These are phyloP conservation scores for Laticauda colubrina DNA, from an alignment of 2,113 vertebrate species.

Conservation along the genomic window DNA sequence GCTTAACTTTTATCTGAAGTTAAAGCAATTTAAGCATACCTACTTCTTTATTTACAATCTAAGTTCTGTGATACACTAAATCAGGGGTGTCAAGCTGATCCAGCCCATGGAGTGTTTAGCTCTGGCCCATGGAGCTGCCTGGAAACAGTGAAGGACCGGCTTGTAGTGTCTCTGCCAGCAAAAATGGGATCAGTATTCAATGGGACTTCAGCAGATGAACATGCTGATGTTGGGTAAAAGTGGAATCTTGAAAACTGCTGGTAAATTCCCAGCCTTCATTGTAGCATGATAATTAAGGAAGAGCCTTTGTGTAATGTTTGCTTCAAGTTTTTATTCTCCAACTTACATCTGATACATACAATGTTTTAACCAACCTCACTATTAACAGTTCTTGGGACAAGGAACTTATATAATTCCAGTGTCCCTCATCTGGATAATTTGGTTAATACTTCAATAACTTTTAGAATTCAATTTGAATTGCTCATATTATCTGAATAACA, in stretches of 20 bases:
- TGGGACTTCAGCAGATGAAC: neutral
- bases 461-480: neutral
- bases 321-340: neutral
- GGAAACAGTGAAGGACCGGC: no score
- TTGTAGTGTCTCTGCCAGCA: no score
- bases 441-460: neutral
- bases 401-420: neutral
- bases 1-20: neutral
- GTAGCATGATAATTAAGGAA: neutral
- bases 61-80: neutral
- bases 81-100: no score
- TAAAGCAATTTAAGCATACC: neutral
- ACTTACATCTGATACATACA: neutral
- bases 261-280: neutral
- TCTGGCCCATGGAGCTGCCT: no score
- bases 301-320: neutral
- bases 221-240: neutral
- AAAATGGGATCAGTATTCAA: neutral
- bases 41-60: neutral
- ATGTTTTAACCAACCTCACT: neutral
- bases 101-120: no score
- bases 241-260: neutral
- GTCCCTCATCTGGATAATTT: neutral
- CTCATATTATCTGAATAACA: neutral
- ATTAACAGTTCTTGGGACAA: neutral